Conservation (phyloP, 2,797 vertebrate species). For the Sebastes vulpes region DNA sequence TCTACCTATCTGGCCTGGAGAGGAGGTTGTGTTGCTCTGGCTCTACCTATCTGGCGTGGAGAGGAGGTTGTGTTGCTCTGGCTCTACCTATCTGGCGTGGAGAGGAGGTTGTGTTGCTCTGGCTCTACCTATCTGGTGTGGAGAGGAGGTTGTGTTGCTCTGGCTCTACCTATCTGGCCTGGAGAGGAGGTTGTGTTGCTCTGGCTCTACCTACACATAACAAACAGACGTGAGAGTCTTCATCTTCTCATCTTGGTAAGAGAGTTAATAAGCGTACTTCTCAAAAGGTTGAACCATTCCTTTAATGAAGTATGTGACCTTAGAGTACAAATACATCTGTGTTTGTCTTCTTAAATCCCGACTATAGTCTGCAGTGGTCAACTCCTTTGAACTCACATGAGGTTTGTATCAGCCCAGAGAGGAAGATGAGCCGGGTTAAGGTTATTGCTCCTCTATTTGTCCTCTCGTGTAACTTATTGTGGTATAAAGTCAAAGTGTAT, state of each 20-base stretch:
- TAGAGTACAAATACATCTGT: background rate
- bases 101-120: too few relatives aligned
- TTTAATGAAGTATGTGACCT: background rate
- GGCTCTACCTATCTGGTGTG: too few relatives aligned
- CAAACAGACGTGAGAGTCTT: too few relatives aligned
- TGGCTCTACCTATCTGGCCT: too few relatives aligned
- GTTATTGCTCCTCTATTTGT: background rate
- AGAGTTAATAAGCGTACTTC: too few relatives aligned
- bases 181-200: too few relatives aligned
- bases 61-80: too few relatives aligned
- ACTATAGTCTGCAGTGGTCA: background rate
- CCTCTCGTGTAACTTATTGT: background rate
- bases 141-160: too few relatives aligned
- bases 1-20: fast-evolving
- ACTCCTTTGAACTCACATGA: background rate
- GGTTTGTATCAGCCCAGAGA: background rate
- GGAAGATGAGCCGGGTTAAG: background rate
- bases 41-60: fast-evolving
- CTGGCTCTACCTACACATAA: too few relatives aligned
- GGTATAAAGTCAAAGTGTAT: background rate
- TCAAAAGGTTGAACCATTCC: background rate
- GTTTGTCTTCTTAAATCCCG: background rate
- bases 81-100: fast-evolving
- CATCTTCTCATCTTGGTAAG: too few relatives aligned
- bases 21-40: too few relatives aligned